These are phyloP conservation scores for Drosophila ustulata DNA, from an alignment of 2,888 invertebrate genomes.

Conservation along the genomic window DNA sequence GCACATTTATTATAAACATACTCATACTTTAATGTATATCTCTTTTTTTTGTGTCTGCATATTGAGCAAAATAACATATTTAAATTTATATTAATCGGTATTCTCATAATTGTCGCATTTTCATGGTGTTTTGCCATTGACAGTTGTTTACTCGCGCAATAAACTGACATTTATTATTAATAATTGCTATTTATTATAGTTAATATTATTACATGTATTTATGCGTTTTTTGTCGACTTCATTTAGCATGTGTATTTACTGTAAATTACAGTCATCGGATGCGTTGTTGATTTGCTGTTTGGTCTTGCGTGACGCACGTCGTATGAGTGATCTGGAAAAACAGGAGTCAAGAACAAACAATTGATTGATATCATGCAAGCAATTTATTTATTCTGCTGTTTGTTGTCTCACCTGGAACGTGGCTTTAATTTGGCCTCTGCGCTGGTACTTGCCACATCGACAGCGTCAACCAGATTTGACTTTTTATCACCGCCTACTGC, in stretches of 20 bases:
- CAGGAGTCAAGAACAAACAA: background rate
- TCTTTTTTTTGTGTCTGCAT: background rate
- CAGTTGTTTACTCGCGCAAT: constrained; percentile 14
- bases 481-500: constrained; percentile 83
- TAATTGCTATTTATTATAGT: constrained; percentile 10
- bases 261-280: constrained; percentile 90
- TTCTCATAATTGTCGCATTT: constrained; percentile 34
- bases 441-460: constrained; percentile 81
- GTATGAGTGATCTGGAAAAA: constrained; percentile 88
- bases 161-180: constrained; percentile 24
- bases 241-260: constrained; percentile 85
- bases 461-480: constrained; percentile 79
- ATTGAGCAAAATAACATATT: constrained; percentile 23
- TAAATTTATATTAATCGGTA: background rate
- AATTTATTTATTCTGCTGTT: background rate
- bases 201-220: constrained; percentile 9
- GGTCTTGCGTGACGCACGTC: constrained; percentile 91
- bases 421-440: constrained; percentile 87
- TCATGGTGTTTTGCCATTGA: background rate
- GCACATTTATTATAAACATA: constrained; percentile 16
- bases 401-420: constrained; percentile 85
- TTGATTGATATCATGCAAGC: background rate
- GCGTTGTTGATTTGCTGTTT: constrained; percentile 92
- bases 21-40: constrained; percentile 1
- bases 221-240: background rate